A percentile compares a stretch with the other conserved stretches of the same genome.
Evolutionary conservation across 1,140 invertebrate species (phyloP).

Genomic region (Bacillus rossius): DNA sequence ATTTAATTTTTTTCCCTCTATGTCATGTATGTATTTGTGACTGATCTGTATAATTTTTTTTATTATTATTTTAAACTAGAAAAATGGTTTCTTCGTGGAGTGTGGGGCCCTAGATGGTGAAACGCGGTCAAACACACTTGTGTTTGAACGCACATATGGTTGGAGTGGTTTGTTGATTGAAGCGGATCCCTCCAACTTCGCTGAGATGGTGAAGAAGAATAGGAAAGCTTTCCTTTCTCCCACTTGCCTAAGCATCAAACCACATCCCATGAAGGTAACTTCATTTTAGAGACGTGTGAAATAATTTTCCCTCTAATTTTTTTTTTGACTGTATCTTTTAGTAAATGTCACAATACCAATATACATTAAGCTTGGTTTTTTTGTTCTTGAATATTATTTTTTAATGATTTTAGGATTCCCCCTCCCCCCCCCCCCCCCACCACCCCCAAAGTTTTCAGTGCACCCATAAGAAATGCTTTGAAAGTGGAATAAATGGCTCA

Average conservation of each 20-base stretch:
- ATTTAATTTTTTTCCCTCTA: conserved; percentile 1
- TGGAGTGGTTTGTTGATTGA: conserved; percentile 51
- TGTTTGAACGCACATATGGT: conserved; percentile 39
- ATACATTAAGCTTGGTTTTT: too few species aligned
- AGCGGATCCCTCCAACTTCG: conserved; percentile 47
- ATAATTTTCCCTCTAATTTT: too few species aligned
- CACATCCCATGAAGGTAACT: conserved; percentile 41
- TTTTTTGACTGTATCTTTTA: too few species aligned
- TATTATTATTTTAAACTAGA: conserved; percentile 32
- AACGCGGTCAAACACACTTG: conserved; percentile 46
- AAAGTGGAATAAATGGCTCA: too few species aligned
- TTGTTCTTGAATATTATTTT: too few species aligned
- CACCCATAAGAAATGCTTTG: too few species aligned
- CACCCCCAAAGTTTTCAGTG: too few species aligned
- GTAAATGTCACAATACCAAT: too few species aligned
- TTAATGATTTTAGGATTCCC: too few species aligned
- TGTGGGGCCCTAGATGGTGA: conserved; percentile 49
- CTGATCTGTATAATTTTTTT: conserved; percentile 2
- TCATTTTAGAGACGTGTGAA: too few species aligned
- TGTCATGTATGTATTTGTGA: not conserved
- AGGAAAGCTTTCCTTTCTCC: conserved; percentile 41
- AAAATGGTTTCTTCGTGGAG: conserved; percentile 48
- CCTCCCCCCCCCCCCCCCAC: too few species aligned
- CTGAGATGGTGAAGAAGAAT: conserved; percentile 40
- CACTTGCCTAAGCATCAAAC: conserved; percentile 40